Base-by-base conservation (phyloP, 2,888 invertebrate species). In the Microctonus brassicae region DNA sequence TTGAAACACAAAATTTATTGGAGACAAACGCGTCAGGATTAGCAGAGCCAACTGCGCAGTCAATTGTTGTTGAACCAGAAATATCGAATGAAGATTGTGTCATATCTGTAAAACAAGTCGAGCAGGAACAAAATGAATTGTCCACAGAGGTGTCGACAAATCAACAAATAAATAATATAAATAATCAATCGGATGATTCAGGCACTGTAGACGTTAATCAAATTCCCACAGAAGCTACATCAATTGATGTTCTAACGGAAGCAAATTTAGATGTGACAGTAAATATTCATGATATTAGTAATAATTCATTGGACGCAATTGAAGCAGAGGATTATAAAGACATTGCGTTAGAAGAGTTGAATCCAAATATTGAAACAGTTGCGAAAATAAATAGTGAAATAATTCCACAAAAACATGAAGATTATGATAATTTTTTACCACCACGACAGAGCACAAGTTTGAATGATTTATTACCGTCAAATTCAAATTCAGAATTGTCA, bases 311-410 rank as follows among this genome's bases (percentile, higher is more conserved):
- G 17, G 24, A 33, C 6, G 26, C 39, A 5, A 62, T 70, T n/a
- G 73, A 76, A 52, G 22, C 62, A 9, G 75, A 76, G 17, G 70
- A 78, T 3, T 84, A 82, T 73, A 72, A 78, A 13, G 74, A 80
- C 13, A 85, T 85, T 36, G 71, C 80, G 17, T 83, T 85, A 2
- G 76, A 79, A 11, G 73, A 81, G 33, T 83, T 84, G 60, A 84
- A 83, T 58, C 83, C 83, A 6, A 60, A 76, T 3, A 70, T 83
- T 29, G 65, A 64, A 17, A 63, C 71, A n/a, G n/a, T n/a, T n/a
- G n/a, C n/a, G 60, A 84, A 83, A 55, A 83, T 83, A 6, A 60
- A 76, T 3, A 70, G 82, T 29, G 65, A 64, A 17, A 63, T 70
- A n/a, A 67, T 57, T 39, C 60, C 42, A 13, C 33, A 29, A 7